Evolutionary conservation across 2,797 vertebrate species (phyloP).

Genomic region (Antrozous pallidus): DNA sequence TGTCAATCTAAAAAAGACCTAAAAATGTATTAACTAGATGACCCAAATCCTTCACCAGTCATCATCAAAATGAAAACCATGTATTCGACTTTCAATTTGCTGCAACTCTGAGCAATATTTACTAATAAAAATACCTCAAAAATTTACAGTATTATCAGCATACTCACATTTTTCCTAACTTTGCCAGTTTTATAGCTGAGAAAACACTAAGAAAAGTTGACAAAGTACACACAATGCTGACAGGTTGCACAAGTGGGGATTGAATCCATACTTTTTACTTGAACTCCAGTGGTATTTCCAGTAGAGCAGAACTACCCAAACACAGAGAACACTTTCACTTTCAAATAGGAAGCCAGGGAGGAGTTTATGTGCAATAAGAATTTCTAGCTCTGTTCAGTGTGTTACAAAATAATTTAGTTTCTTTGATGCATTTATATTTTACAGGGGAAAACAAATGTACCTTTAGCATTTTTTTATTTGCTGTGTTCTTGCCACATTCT

Average conservation of each 20-base stretch:
- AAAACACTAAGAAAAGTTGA: neutral
- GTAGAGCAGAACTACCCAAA: neutral
- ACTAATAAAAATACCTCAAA: neutral
- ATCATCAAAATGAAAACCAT: neutral
- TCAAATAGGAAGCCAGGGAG: neutral
- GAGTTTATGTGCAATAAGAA: neutral
- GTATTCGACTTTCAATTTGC: neutral
- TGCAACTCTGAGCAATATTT: neutral
- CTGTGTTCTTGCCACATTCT: constrained; percentile 96
- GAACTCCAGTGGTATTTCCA: neutral
- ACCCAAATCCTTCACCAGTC: neutral
- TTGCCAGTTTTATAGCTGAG: neutral
- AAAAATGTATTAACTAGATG: neutral
- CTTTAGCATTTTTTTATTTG: constrained; percentile 99
- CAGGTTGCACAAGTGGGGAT: neutral
- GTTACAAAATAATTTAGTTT: neutral
- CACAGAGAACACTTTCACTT: neutral
- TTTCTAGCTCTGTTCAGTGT: neutral
- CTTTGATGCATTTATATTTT: neutral
- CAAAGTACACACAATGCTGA: neutral
- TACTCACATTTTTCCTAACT: neutral
- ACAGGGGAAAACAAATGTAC: constrained; percentile 76
- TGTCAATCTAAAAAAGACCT: neutral
- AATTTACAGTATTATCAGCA: neutral
- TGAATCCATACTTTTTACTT: accelerated